Evolutionary conservation across 1,140 invertebrate genomes (phyloP), one percentile per base, ranked within the genome.

Genomic region (Wiebesia pumilae): DNA sequence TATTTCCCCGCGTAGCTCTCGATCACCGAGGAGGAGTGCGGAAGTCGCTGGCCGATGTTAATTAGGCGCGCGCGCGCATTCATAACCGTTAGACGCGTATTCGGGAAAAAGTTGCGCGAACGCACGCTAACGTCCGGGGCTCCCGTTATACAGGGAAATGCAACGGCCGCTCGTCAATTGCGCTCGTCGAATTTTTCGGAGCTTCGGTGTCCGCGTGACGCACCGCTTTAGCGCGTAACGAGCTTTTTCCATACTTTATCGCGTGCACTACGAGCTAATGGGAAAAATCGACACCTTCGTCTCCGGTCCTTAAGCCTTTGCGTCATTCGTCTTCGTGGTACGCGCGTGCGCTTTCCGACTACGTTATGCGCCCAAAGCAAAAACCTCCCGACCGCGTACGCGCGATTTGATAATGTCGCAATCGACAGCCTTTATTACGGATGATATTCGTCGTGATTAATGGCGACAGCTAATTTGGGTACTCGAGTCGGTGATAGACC

Each of bases 1-100:
- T 77, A 51, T 77, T 77, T 71, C 69, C 69, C 33, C 35, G 35
- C 69, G 69, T 38, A 38, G 69, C 40, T 75, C 71, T 9, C 35
- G 38, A 43, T 38, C 38, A 14, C 27, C 30, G 30, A 19, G 71
- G 21, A 10, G 1, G 10, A 62, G 58, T 27, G 58, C 58, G 58
- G 58, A 62, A 62, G 14, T 3, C 24, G 58, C 58, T 62, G 58
- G 6, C 27, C 30, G 30, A 6, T 12, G 30, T 33, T 79, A 54
- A 79, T 77, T 77, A 40, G 73, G 73, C 73, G 24, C 35, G 73
- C 38, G 69, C 7, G 21, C 51, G 14, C 51, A n/a, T n/a, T 54
- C 19, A 54, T 62, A 21, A 14, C 24, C 58, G 24, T 62, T 27
- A 62, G 0, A 24, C 51, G 7, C 27, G 27, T 27, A 62, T 62